phyloP scores from a whole-genome alignment of 2,888 invertebrate genomes.

The Apeira syringaria region DNA sequence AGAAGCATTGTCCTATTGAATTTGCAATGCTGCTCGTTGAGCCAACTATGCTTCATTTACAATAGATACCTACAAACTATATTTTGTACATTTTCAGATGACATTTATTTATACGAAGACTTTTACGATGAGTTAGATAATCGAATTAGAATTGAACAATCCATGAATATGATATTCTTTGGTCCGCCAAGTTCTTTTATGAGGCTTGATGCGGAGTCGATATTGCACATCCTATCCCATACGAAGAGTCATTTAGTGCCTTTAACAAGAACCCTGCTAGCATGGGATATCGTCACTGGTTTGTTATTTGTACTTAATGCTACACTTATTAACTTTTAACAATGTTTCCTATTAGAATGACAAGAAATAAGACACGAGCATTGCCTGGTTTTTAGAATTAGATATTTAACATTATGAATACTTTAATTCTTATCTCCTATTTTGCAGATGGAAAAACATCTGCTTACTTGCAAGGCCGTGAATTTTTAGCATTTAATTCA shows the following conservation, averaged over 20 bases:
- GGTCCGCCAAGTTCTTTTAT: slow-evolving; percentile 66
- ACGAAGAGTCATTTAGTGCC: slow-evolving; percentile 64
- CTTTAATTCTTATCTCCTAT: not conserved
- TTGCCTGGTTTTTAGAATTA: not conserved
- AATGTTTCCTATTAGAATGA: too few species aligned
- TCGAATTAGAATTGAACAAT: slow-evolving; percentile 48
- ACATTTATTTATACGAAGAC: slow-evolving; percentile 51
- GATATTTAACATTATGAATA: not conserved
- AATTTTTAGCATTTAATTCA: slow-evolving; percentile 60
- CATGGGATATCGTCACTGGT: slow-evolving; percentile 77
- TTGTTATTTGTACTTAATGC: not conserved
- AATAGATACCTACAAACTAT: too few species aligned
- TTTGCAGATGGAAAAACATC: slow-evolving; percentile 72
- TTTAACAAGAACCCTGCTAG: slow-evolving; percentile 56
- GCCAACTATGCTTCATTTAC: too few species aligned
- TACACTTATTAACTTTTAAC: too few species aligned
- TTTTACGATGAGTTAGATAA: slow-evolving; percentile 72
- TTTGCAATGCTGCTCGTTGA: too few species aligned
- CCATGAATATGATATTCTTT: slow-evolving; percentile 73
- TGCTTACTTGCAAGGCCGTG: slow-evolving; percentile 68
- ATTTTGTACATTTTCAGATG: slow-evolving; percentile 36
- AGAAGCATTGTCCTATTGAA: too few species aligned
- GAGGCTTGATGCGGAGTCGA: slow-evolving; percentile 65
- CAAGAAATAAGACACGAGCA: too few species aligned
- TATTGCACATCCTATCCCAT: slow-evolving; percentile 61